A percentile compares a stretch with the other conserved stretches of the same genome.
Conservation (phyloP, 2,888 invertebrate species). For the Parascotia fuliginaria region DNA sequence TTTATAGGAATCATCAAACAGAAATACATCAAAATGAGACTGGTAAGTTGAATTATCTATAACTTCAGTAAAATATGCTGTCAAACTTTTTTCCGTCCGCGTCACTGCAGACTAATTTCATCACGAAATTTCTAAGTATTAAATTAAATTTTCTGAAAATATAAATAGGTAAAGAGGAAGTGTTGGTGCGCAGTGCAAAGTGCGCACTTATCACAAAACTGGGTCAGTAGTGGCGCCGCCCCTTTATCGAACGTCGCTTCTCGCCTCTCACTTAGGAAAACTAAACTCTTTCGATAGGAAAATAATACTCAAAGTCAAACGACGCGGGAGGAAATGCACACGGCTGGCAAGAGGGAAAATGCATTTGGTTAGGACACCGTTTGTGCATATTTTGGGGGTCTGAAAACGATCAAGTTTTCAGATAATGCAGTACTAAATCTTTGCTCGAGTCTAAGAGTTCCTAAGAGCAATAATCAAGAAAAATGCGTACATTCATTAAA, state of each 20-base stretch:
- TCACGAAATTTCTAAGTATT: constrained; percentile 30
- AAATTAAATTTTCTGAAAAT: constrained; percentile 60
- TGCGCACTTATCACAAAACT: constrained; percentile 83
- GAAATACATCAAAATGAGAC: constrained; percentile 72
- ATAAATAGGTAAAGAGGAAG: constrained; percentile 76
- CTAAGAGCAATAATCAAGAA: not conserved
- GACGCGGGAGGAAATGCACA: constrained; percentile 52
- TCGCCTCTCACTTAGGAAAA: constrained; percentile 58
- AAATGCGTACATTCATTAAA: not conserved
- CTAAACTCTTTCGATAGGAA: constrained; percentile 63
- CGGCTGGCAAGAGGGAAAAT: constrained; percentile 63
- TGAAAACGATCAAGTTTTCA: constrained; percentile 29
- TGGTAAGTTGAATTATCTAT: constrained; percentile 60
- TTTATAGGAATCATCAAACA: constrained; percentile 45
- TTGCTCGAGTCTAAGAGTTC: constrained; percentile 4
- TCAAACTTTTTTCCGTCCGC: not conserved
- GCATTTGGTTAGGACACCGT: constrained; percentile 60
- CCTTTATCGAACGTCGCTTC: constrained; percentile 80
- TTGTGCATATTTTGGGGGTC: constrained; percentile 64
- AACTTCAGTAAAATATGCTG: not conserved
- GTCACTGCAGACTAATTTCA: constrained; percentile 4
- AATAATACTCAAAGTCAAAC: constrained; percentile 62
- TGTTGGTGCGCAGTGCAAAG: constrained; percentile 79
- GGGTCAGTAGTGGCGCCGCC: constrained; percentile 85
- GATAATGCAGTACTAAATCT: constrained; percentile 17